These are phyloP conservation scores for Hyppa rectilinea DNA, from an alignment of 2,888 invertebrate genomes.

Conservation along the genomic window DNA sequence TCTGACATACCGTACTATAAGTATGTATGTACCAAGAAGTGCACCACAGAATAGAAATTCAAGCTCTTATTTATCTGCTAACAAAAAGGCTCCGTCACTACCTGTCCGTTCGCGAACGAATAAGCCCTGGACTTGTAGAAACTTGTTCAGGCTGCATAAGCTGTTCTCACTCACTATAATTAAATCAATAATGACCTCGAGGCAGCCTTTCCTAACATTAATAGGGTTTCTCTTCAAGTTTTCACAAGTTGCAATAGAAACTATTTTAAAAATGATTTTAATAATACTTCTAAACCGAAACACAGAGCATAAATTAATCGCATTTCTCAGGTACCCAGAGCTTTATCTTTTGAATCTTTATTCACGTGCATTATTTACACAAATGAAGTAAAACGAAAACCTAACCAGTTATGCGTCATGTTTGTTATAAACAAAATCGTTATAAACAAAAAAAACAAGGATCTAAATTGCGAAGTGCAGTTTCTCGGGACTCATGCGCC, in stretches of 20 bases:
- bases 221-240: neutral
- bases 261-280: neutral
- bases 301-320: slow-evolving; percentile 9
- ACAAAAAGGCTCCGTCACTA: slow-evolving; percentile 13
- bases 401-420: slow-evolving; percentile 61
- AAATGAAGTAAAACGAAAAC: slow-evolving; percentile 53
- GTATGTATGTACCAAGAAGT: neutral
- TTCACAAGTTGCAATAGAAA: neutral
- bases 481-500: slow-evolving; percentile 68
- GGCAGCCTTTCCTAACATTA: neutral
- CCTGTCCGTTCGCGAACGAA: slow-evolving; percentile 21
- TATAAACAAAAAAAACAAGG: slow-evolving; percentile 65
- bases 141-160: slow-evolving; percentile 42
- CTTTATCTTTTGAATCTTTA: slow-evolving; percentile 42
- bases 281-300: neutral
- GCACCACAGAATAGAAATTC: neutral
- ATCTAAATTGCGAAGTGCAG: slow-evolving; percentile 69
- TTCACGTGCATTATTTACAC: slow-evolving; percentile 46
- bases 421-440: slow-evolving; percentile 67
- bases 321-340: neutral
- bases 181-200: slow-evolving; percentile 18
- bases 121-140: slow-evolving; percentile 45
- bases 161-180: slow-evolving; percentile 14
- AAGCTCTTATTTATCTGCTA: neutral
- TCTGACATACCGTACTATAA: neutral